Conservation (phyloP, 2,888 invertebrate species). For the Metellina segmentata region DNA sequence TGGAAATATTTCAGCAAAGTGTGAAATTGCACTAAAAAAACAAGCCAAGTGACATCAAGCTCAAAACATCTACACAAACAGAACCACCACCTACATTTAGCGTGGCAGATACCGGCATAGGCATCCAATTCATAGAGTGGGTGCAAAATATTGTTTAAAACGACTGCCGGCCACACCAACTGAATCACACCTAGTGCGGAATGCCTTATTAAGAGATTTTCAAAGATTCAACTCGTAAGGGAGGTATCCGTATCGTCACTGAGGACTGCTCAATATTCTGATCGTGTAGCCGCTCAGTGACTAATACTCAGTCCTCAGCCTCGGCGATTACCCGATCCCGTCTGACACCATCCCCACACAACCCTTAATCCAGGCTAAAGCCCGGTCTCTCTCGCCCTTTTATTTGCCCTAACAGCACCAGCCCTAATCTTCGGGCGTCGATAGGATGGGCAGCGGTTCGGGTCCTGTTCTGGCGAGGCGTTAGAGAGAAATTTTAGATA, state of each 20-base stretch:
- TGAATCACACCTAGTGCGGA: neutral
- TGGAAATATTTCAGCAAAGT: no score
- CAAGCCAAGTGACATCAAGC: no score
- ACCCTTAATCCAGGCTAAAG: conserved; percentile 60
- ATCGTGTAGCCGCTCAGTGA: conserved; percentile 33
- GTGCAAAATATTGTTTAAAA: neutral
- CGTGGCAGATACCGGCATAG: no score
- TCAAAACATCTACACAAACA: no score
- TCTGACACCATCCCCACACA: conserved; percentile 29
- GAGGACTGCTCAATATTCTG: conserved; percentile 51
- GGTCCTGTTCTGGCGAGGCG: neutral
- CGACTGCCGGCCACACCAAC: neutral
- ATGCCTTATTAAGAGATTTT: neutral
- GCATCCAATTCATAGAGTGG: no score
- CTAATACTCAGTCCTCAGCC: conserved; percentile 58
- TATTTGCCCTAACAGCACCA: neutral
- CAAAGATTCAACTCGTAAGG: neutral
- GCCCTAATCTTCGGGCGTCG: neutral
- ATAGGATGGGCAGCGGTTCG: neutral
- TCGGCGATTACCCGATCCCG: conserved; percentile 57
- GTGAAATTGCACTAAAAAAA: no score
- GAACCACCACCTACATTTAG: no score
- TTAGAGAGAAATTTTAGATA: neutral
- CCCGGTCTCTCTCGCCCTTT: conserved; percentile 17
- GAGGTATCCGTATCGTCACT: neutral